phyloP scores from a whole-genome alignment of 2,888 invertebrate species.

The Cerastis leucographa region DNA sequence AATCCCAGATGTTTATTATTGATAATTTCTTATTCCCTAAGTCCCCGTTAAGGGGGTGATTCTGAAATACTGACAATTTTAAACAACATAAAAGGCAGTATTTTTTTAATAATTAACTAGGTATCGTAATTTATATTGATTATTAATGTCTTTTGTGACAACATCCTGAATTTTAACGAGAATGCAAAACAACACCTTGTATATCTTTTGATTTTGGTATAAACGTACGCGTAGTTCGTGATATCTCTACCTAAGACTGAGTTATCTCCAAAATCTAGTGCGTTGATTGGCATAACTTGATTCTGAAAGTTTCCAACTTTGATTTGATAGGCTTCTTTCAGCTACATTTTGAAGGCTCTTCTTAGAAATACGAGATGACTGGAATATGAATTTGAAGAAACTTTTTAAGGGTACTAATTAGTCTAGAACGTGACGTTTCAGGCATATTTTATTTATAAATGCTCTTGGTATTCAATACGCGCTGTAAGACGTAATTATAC shows the following conservation, averaged over 20 bases:
- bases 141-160: too few relatives aligned
- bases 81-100: too few relatives aligned
- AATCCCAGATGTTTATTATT: too few relatives aligned
- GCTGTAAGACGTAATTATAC: not conserved
- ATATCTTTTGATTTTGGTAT: too few relatives aligned
- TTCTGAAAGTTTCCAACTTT: slow-evolving; percentile 45
- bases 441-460: not conserved
- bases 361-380: slow-evolving; percentile 35
- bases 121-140: too few relatives aligned
- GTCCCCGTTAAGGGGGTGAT: too few relatives aligned
- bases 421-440: slow-evolving; percentile 5
- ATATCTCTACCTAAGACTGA: slow-evolving; percentile 11
- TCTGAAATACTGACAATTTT: too few relatives aligned
- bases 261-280: slow-evolving; percentile 30
- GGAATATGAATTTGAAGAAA: slow-evolving; percentile 44
- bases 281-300: slow-evolving; percentile 39
- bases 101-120: too few relatives aligned
- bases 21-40: too few relatives aligned
- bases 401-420: slow-evolving; percentile 32
- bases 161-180: too few relatives aligned
- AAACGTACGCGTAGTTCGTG: not conserved
- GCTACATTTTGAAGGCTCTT: slow-evolving; percentile 6
- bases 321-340: slow-evolving; percentile 49
- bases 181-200: too few relatives aligned
- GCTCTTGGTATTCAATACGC: not conserved